Evolutionary conservation across 1,140 invertebrate genomes (phyloP).

Genomic region (Zaprionus kolodkinae): DNA sequence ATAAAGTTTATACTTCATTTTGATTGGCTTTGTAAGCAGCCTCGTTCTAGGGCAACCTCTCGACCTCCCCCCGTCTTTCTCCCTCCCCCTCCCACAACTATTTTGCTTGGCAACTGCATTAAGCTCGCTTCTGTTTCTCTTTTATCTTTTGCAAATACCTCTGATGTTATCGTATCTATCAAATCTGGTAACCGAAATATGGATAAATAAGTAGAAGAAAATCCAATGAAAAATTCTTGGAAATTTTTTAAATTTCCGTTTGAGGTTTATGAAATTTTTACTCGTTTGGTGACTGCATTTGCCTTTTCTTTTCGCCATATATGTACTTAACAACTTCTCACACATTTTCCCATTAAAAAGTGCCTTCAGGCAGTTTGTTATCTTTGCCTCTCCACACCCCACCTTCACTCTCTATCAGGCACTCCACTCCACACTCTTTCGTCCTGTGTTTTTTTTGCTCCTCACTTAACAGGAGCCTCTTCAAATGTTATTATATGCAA

Average conservation of each 20-base stretch:
- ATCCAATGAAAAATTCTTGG: neutral
- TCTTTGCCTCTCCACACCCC: too few relatives aligned
- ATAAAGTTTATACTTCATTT: conserved; percentile 66
- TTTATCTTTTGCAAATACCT: conserved; percentile 2
- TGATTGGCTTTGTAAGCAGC: conserved; percentile 56
- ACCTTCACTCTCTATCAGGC: too few relatives aligned
- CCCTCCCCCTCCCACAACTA: neutral
- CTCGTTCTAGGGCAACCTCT: neutral
- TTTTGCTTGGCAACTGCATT: conserved; percentile 28
- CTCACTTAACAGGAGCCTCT: conserved; percentile 24
- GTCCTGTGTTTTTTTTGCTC: conserved; percentile 34
- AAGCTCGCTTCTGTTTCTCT: conserved; percentile 9
- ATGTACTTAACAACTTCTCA: conserved; percentile 7
- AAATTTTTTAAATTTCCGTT: neutral
- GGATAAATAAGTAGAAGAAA: neutral
- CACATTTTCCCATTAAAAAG: conserved; percentile 18
- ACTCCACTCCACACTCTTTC: neutral
- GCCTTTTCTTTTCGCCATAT: neutral
- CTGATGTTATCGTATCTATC: neutral
- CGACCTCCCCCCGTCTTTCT: neutral
- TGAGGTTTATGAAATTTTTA: neutral
- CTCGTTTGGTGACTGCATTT: neutral
- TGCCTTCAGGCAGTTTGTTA: conserved; percentile 24
- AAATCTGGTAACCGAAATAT: neutral
- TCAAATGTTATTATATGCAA: conserved; percentile 49